Evolutionary conservation across 2,797 vertebrate species (phyloP).

Genomic region (Gouania willdenowi): DNA sequence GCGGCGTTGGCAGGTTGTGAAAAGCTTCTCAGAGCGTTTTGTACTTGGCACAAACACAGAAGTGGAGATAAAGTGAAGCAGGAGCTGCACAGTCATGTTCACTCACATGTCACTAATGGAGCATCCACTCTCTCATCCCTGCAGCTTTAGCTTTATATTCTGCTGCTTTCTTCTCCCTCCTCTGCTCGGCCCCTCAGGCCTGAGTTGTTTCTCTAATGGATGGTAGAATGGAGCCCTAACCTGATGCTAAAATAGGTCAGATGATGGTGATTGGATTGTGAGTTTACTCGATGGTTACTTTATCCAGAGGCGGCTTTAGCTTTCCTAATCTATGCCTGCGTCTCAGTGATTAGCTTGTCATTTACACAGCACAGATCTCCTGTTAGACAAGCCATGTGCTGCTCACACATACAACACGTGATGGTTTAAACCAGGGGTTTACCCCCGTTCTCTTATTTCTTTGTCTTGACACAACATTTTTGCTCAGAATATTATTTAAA

Average conservation of each 20-base stretch:
- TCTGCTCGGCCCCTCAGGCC: constrained; percentile 49
- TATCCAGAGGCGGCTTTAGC: constrained; percentile 51
- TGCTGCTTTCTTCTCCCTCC: background rate
- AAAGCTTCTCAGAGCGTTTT: constrained; percentile 57
- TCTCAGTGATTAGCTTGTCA: constrained; percentile 55
- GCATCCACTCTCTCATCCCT: constrained; percentile 44
- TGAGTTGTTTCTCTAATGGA: constrained; percentile 70
- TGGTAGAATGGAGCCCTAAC: constrained; percentile 69
- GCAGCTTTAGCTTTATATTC: constrained; percentile 18
- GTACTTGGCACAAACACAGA: constrained; percentile 34
- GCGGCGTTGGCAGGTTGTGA: constrained; percentile 38
- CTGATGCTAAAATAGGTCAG: constrained; percentile 70
- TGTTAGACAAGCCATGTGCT: constrained; percentile 49
- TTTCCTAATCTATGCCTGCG: constrained; percentile 41
- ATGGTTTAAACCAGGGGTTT: no score
- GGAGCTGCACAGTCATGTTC: constrained; percentile 55
- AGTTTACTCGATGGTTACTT: constrained; percentile 58
- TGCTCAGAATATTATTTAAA: no score
- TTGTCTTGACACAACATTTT: no score
- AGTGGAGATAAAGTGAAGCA: constrained; percentile 44
- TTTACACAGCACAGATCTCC: constrained; percentile 43
- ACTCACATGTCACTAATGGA: constrained; percentile 54
- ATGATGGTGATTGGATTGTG: constrained; percentile 66
- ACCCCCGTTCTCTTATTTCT: no score
- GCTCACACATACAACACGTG: constrained; percentile 5